A percentile compares a stretch with the other conserved stretches of the same genome.
Conservation (phyloP, 2,797 vertebrate genomes). For the Tachyglossus aculeatus region DNA sequence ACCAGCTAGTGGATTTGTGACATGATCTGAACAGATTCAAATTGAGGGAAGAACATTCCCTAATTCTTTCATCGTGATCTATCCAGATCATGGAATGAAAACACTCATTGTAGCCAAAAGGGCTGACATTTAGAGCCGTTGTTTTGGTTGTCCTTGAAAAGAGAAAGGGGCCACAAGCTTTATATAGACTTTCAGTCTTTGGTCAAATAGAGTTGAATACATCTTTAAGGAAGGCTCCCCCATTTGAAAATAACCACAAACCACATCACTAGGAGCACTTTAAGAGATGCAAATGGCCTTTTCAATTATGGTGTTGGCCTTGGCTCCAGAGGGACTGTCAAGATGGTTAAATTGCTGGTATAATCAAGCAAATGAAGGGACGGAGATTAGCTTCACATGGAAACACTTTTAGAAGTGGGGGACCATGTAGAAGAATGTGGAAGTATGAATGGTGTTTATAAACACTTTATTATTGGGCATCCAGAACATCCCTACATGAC, state of each 20-base stretch:
- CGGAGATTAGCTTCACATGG: neutral
- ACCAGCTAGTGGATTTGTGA: no score
- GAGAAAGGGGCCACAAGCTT: neutral
- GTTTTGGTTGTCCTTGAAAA: neutral
- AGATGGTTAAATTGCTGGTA: neutral
- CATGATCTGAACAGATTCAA: no score
- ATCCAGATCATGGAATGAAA: no score
- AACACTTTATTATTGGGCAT: conserved; percentile 9
- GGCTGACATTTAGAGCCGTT: no score
- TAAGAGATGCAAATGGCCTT: neutral
- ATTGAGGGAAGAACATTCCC: no score
- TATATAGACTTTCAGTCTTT: neutral
- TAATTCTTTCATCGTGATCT: no score
- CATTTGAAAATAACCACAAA: neutral
- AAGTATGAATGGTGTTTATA: neutral
- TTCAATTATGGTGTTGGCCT: conserved; percentile 33
- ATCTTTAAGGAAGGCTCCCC: neutral
- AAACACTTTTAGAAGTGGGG: conserved; percentile 9
- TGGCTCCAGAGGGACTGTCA: conserved; percentile 14
- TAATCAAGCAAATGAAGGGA: neutral
- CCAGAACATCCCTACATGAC: conserved; percentile 13
- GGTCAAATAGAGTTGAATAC: conserved; percentile 45
- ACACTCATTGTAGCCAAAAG: no score
- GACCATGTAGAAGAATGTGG: neutral
- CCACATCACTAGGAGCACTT: neutral